Conservation (phyloP, 2,797 vertebrate species). For the Caiman crocodilus region DNA sequence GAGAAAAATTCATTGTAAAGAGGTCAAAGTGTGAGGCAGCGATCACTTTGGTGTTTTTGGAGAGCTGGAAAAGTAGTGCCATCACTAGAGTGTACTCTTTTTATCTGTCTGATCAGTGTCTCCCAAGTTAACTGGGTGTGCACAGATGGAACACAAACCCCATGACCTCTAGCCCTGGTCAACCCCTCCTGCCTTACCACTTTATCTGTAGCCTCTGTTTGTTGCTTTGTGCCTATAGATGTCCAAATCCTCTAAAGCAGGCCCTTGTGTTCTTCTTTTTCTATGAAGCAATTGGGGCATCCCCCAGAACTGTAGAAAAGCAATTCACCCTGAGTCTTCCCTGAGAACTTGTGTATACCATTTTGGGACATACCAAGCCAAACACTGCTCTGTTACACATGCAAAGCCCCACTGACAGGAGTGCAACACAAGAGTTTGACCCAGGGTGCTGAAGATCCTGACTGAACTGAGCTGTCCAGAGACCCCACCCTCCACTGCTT, state of each 20-base stretch:
- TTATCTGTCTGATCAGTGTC: neutral
- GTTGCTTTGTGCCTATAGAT: neutral
- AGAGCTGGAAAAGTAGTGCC: neutral
- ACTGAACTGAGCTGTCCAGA: neutral
- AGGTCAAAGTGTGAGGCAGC: neutral
- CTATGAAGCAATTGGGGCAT: neutral
- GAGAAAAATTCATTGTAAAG: too few species aligned
- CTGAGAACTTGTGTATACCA: neutral
- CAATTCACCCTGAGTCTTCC: neutral
- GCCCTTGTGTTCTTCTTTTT: neutral
- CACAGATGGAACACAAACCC: neutral
- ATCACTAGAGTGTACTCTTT: neutral
- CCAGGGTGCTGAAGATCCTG: neutral
- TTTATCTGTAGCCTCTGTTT: neutral
- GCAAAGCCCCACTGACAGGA: neutral
- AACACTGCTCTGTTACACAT: neutral
- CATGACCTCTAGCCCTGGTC: constrained; percentile 44
- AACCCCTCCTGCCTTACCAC: neutral
- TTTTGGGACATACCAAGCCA: neutral
- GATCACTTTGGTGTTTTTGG: neutral
- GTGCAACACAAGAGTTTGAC: neutral
- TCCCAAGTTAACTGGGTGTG: neutral
- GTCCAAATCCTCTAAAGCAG: neutral
- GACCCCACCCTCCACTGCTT: neutral
- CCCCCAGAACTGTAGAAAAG: neutral